phyloP scores from a whole-genome alignment of 2,797 vertebrate genomes.

The Rhinophrynus dorsalis region DNA sequence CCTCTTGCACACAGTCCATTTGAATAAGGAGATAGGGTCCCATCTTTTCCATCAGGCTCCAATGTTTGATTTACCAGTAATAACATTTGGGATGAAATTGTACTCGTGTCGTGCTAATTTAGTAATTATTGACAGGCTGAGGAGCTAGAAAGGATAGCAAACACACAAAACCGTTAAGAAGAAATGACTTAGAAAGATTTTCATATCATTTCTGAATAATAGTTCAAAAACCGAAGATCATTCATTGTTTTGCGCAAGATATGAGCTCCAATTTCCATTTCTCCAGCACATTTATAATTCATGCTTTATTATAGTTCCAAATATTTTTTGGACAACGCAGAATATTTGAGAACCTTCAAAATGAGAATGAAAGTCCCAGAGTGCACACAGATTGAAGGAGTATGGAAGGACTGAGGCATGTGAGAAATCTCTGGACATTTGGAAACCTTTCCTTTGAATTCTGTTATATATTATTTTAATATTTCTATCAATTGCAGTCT shows the following conservation, averaged over 20 bases:
- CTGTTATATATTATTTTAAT: too few species aligned
- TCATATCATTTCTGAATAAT: conserved; percentile 74
- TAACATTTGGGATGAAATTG: conserved; percentile 82
- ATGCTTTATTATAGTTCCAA: conserved; percentile 79
- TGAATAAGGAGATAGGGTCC: conserved; percentile 87
- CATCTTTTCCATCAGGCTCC: conserved; percentile 74
- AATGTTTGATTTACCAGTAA: conserved; percentile 90
- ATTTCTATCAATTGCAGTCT: too few species aligned
- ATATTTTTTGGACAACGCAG: conserved; percentile 74
- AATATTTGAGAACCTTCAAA: conserved; percentile 70
- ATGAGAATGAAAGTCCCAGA: conserved; percentile 63
- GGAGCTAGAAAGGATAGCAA: conserved; percentile 84
- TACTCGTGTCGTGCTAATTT: conserved; percentile 86
- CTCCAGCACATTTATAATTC: conserved; percentile 78
- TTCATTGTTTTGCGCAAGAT: conserved; percentile 70
- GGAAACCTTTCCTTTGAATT: too few species aligned
- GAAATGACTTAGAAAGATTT: conserved; percentile 75
- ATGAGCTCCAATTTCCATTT: conserved; percentile 73
- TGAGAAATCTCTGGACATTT: too few species aligned
- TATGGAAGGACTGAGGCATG: neutral
- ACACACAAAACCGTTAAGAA: conserved; percentile 77
- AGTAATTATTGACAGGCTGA: conserved; percentile 89
- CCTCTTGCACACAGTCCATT: conserved; percentile 75
- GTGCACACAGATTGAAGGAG: conserved; percentile 56
- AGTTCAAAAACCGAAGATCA: conserved; percentile 60